Conservation (phyloP, 2,113 vertebrate species). For the Tor tambroides region DNA sequence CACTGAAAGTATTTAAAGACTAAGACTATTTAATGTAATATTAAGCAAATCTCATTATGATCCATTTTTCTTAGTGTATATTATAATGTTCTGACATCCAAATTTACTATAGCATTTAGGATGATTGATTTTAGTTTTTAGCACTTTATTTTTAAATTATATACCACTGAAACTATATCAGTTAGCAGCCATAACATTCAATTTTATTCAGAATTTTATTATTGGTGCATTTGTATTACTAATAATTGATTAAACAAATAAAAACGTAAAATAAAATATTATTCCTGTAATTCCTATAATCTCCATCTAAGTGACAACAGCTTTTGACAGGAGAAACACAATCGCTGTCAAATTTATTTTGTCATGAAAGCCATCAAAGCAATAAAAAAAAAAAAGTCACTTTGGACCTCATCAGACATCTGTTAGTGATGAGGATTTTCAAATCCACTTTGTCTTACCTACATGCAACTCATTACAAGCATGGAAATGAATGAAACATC, state of each 20-base stretch:
- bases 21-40: neutral
- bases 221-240: neutral
- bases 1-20: neutral
- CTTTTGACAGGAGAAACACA: neutral
- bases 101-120: neutral
- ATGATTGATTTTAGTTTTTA: neutral
- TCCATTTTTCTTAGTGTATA: neutral
- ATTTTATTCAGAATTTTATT: neutral
- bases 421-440: neutral
- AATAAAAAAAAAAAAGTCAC: neutral
- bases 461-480: neutral
- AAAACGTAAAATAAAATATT: neutral
- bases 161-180: neutral
- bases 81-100: neutral
- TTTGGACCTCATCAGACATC: slow-evolving; percentile 10
- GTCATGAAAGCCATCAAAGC: neutral
- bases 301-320: neutral
- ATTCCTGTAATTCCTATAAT: neutral
- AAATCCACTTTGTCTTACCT: neutral
- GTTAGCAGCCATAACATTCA: neutral
- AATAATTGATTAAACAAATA: neutral
- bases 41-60: neutral
- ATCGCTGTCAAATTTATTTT: neutral
- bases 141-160: neutral
- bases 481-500: slow-evolving; percentile 9